Evolutionary conservation across 2,888 invertebrate species (phyloP).

Genomic region (Thereva unica): DNA sequence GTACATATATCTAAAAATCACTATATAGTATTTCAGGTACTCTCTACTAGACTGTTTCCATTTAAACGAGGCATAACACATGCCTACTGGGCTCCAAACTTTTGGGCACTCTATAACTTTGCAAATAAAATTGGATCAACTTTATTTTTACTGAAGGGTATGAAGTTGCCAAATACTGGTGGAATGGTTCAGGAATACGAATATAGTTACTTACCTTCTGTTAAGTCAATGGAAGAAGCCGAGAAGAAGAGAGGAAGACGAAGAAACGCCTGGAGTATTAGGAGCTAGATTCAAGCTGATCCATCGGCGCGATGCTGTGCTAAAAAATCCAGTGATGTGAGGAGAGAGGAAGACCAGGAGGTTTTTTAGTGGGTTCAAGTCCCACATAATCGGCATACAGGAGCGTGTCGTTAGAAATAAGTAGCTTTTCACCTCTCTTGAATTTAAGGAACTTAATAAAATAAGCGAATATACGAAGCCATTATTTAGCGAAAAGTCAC

Average conservation of each 20-base stretch:
- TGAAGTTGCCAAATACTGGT: slow-evolving; percentile 63
- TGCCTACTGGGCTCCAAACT: slow-evolving; percentile 99
- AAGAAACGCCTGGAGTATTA: too few relatives aligned
- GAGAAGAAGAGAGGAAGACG: too few relatives aligned
- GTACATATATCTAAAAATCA: slow-evolving; percentile 16
- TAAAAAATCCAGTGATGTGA: too few relatives aligned
- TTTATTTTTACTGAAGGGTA: slow-evolving; percentile 38
- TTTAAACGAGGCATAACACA: slow-evolving; percentile 96
- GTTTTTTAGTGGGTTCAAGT: too few relatives aligned
- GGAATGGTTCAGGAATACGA: slow-evolving; percentile 91
- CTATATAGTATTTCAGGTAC: slow-evolving; percentile 43
- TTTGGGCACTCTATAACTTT: slow-evolving; percentile 95
- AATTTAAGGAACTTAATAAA: too few relatives aligned
- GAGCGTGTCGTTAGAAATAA: too few relatives aligned
- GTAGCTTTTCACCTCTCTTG: too few relatives aligned
- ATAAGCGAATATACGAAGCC: too few relatives aligned
- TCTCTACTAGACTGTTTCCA: slow-evolving; percentile 85
- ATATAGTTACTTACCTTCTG: slow-evolving; percentile 78
- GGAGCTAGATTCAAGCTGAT: slow-evolving; percentile 60
- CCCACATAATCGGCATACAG: too few relatives aligned
- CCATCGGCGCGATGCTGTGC: too few relatives aligned
- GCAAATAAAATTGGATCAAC: slow-evolving; percentile 69
- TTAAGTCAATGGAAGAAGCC: slow-evolving; percentile 84
- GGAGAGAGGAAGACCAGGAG: too few relatives aligned
- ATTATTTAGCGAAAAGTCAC: too few relatives aligned